Base-by-base conservation (phyloP, 2,113 vertebrate species). In the Heterotis niloticus region DNA sequence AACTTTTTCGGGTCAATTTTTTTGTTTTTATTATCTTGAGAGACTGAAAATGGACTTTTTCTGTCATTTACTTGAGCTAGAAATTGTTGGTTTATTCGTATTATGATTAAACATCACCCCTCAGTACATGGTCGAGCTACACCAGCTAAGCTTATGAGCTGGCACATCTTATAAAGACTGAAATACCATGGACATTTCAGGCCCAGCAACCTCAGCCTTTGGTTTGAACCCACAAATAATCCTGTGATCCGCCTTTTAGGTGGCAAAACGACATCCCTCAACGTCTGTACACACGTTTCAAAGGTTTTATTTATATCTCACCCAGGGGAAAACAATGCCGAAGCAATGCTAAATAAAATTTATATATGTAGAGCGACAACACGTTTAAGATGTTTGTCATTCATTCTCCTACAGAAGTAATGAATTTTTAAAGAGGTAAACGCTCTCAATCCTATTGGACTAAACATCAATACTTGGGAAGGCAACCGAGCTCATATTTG, bases 301-400 rank as follows among this genome's bases (percentile, higher is more conserved):
- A 75, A 60, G 26, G n/a, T 75, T 24, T 28, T 57, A 17, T 74
- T 74, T 74, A 74, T 57, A 24, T 54, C 24, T 11, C 3, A 11
- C 14, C 20, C 20, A 23, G 26, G 71, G 57, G 52, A 74, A 74
- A 74, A 24, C 5, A n/a, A 74, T 74, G 52, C 71, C 28, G 71
- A 74, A 51, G 52, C 56, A 59, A 57, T 74, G 24, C n/a, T 57
- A 74, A 74, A 74, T 74, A 57, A 74, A 74, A 24, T 16, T 24
- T 17, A 57, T 56, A 23, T 54, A 57, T 74, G 71, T 57, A 74
- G 26, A 74, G 71, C 71, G 57, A 23, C 52, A 26, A 34, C 18
- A 44, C 59, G 29, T 64, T 75, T 59, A 64, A 75, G 34, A 52
- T 75, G 26, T 29, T 16, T 44, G n/a, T 57, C 74, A 75, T 75